A percentile compares a stretch with the other conserved stretches of the same genome.
These are phyloP conservation scores for Acleris sparsana DNA, from an alignment of 2,888 invertebrate genomes.

Conservation along the genomic window DNA sequence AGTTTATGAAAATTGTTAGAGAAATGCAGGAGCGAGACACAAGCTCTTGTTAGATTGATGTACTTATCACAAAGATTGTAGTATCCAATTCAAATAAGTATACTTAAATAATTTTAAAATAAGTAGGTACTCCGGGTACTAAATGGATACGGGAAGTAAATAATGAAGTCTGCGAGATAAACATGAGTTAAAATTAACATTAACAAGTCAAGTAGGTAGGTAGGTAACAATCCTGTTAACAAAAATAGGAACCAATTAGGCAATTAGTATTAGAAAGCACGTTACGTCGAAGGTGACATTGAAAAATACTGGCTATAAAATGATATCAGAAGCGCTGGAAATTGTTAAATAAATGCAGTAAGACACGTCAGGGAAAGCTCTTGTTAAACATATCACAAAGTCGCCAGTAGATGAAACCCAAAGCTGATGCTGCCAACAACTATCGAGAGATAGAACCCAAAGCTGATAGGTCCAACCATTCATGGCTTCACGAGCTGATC, in stretches of 20 bases:
- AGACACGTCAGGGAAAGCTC: not conserved
- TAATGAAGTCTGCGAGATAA: too few species aligned
- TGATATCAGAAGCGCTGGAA: not conserved
- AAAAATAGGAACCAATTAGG: too few species aligned
- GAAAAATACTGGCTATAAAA: not conserved
- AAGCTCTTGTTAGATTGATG: too few species aligned
- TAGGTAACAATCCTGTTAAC: too few species aligned
- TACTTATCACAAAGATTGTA: not conserved
- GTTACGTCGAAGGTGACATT: not conserved
- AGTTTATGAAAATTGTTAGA: not conserved
- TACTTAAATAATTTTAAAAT: too few species aligned
- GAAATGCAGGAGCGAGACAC: not conserved
- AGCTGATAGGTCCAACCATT: constrained; percentile 55
- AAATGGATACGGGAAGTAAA: too few species aligned
- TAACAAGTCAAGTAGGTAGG: too few species aligned
- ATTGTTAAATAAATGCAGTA: not conserved
- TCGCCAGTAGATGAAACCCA: not conserved
- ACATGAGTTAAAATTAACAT: too few species aligned
- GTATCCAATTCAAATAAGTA: too few species aligned
- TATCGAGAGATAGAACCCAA: not conserved
- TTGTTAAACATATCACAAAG: not conserved
- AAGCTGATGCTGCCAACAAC: not conserved
- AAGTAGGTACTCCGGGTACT: too few species aligned
- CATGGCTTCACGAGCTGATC: constrained; percentile 56
- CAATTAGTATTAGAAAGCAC: too few species aligned